These are phyloP conservation scores for Sebastes itinus DNA, from an alignment of 2,797 vertebrate species.

Conservation along the genomic window DNA sequence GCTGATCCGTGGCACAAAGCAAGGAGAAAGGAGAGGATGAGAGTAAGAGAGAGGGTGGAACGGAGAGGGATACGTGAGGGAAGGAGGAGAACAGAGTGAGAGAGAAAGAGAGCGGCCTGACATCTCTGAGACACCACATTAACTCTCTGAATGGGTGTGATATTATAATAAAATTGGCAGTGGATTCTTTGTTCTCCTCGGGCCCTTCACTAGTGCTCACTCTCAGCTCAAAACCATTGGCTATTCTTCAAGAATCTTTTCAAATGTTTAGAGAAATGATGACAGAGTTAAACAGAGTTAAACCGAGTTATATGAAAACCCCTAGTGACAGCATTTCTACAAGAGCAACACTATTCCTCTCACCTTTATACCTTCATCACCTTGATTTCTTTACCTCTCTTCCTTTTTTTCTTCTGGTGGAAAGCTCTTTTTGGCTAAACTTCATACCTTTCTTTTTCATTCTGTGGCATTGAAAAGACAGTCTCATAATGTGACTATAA, in stretches of 20 bases:
- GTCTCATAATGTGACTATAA: neutral
- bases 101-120: slow-evolving; percentile 40
- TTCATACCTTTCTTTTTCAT: slow-evolving; percentile 4
- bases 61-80: slow-evolving; percentile 4
- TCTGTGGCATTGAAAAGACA: neutral
- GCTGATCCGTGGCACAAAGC: slow-evolving; percentile 52
- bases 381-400: neutral
- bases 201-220: slow-evolving; percentile 34
- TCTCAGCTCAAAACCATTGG: slow-evolving; percentile 35
- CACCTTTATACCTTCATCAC: slow-evolving; percentile 16
- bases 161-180: slow-evolving; percentile 70
- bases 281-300: slow-evolving; percentile 43
- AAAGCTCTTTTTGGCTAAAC: neutral
- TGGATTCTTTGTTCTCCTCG: slow-evolving; percentile 65
- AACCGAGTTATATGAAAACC: slow-evolving; percentile 26
- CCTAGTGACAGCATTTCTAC: slow-evolving; percentile 32
- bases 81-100: slow-evolving; percentile 3
- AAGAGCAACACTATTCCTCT: slow-evolving; percentile 30
- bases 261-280: slow-evolving; percentile 51
- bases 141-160: slow-evolving; percentile 66
- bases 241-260: slow-evolving; percentile 56
- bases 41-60: neutral
- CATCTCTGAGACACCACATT: slow-evolving; percentile 62
- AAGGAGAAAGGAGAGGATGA: slow-evolving; percentile 16
- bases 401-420: neutral